These are phyloP conservation scores for Glyptemys insculpta DNA, from an alignment of 2,797 vertebrate species.

Conservation along the genomic window DNA sequence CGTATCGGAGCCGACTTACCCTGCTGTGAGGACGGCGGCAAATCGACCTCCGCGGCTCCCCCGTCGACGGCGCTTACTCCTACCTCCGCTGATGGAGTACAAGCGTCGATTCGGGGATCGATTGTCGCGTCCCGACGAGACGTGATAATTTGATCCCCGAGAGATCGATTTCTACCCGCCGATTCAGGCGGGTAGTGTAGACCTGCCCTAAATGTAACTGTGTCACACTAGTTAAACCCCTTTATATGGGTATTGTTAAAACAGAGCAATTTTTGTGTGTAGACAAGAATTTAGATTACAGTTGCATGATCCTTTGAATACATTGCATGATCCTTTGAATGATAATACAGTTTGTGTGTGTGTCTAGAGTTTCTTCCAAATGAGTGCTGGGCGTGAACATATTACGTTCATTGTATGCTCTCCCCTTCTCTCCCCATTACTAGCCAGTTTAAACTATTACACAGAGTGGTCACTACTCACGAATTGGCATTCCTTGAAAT, in stretches of 20 bases:
- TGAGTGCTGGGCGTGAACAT: neutral
- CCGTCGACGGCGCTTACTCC: too few species aligned
- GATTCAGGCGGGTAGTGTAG: too few species aligned
- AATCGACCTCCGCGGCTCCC: too few species aligned
- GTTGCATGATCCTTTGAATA: neutral
- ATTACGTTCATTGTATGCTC: accelerated
- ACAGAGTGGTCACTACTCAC: neutral
- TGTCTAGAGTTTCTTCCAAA: neutral
- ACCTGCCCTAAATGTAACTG: neutral
- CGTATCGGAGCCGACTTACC: too few species aligned
- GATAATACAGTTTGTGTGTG: accelerated
- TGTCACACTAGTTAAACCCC: accelerated
- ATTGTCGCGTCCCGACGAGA: too few species aligned
- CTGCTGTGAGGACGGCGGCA: too few species aligned
- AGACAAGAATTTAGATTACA: neutral
- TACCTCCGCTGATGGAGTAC: too few species aligned
- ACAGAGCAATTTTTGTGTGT: accelerated
- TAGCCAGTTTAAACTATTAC: neutral
- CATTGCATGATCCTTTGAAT: neutral
- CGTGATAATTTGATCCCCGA: too few species aligned
- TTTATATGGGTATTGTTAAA: neutral
- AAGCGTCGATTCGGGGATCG: too few species aligned
- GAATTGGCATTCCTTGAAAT: slow-evolving; percentile 9
- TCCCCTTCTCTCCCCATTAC: neutral
- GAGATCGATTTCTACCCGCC: too few species aligned